phyloP scores from a whole-genome alignment of 92 coral and sea anemone genomes.

The Phymanthus crucifer region DNA sequence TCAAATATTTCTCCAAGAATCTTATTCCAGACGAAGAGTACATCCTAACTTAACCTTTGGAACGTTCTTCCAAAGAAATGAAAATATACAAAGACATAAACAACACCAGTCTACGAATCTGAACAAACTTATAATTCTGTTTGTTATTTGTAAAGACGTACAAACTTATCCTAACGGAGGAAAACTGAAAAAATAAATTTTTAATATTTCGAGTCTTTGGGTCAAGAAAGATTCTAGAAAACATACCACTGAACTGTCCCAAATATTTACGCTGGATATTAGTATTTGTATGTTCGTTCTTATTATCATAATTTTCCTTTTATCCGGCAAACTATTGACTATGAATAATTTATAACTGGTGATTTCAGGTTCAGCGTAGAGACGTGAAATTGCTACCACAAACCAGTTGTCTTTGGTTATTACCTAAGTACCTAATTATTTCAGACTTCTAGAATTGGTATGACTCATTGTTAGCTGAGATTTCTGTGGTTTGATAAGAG shows the following conservation, averaged over 20 bases:
- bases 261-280: not conserved
- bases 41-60: not conserved
- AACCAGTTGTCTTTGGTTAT: not conserved
- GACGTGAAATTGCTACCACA: not conserved
- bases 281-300: not conserved
- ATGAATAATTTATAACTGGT: not conserved
- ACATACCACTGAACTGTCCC: not conserved
- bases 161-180: too few species aligned
- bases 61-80: not conserved
- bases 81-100: not conserved
- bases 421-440: not conserved
- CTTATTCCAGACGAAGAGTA: too few species aligned
- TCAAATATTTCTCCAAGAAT: too few species aligned
- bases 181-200: too few species aligned
- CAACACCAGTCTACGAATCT: not conserved
- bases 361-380: not conserved
- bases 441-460: not conserved
- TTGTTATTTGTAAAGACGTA: not conserved
- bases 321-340: not conserved
- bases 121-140: not conserved
- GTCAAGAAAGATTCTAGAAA: too few species aligned
- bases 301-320: not conserved
- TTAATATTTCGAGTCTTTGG: too few species aligned
- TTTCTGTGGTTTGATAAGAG: not conserved
- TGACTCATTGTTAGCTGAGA: not conserved